Evolutionary conservation across 2,888 invertebrate species (phyloP).

Genomic region (Tenthredo mesomela): DNA sequence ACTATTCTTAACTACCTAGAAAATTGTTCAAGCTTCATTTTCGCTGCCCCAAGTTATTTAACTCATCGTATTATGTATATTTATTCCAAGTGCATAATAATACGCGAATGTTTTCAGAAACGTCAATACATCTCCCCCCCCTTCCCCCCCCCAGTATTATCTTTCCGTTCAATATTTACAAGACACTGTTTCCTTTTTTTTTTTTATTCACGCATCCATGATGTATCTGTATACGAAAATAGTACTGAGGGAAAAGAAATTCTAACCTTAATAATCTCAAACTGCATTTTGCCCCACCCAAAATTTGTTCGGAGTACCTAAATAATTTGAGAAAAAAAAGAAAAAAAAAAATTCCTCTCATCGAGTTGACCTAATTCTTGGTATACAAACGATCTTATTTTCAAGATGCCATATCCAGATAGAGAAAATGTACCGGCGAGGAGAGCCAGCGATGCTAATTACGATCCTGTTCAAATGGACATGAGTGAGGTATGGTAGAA

Average conservation of each 20-base stretch:
- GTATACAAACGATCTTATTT: conserved; percentile 53
- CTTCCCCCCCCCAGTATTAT: no score
- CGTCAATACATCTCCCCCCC: conserved; percentile 1
- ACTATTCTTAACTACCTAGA: background rate
- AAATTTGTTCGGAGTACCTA: background rate
- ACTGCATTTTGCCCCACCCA: conserved; percentile 2
- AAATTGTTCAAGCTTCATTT: background rate
- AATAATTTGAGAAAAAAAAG: conserved; percentile 21
- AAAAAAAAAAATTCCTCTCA: background rate
- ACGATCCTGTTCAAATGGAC: conserved; percentile 89
- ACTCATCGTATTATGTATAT: background rate
- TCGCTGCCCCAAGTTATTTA: background rate
- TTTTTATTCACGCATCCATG: no score
- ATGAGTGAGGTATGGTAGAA: conserved; percentile 84
- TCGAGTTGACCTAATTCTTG: background rate
- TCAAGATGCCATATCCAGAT: conserved; percentile 65
- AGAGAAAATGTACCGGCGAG: conserved; percentile 67
- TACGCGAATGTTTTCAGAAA: conserved; percentile 31
- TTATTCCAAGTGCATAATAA: background rate
- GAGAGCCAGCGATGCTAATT: conserved; percentile 84
- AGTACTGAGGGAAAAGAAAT: background rate
- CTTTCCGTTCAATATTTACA: conserved; percentile 34
- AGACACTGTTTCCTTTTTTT: background rate
- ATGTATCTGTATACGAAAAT: background rate
- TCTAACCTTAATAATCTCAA: background rate